Evolutionary conservation across 1,140 invertebrate species (phyloP).

Genomic region (Nomia melanderi): DNA sequence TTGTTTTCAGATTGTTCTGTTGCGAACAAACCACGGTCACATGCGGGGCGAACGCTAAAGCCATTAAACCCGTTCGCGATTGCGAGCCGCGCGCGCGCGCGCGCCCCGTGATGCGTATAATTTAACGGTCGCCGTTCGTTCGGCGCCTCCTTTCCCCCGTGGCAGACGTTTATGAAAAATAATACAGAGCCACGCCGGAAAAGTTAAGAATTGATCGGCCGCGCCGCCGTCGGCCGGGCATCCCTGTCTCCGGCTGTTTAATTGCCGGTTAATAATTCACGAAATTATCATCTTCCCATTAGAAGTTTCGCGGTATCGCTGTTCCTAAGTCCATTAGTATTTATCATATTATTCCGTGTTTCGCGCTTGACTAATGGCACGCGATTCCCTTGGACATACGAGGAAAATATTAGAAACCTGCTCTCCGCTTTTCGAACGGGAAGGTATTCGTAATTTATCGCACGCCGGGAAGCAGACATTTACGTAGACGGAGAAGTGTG

Average conservation of each 20-base stretch:
- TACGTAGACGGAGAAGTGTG: too few relatives aligned
- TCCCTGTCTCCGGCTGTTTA: too few relatives aligned
- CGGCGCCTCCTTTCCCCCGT: conserved; percentile 12
- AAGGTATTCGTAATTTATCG: too few relatives aligned
- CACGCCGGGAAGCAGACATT: too few relatives aligned
- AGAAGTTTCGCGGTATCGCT: background rate
- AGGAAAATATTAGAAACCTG: too few relatives aligned
- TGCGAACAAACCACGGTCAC: conserved; percentile 56
- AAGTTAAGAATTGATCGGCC: background rate
- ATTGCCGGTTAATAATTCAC: too few relatives aligned
- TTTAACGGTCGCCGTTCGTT: conserved; percentile 30
- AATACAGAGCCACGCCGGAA: background rate
- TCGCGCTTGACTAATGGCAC: too few relatives aligned
- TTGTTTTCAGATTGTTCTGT: conserved; percentile 65
- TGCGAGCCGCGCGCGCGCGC: too few relatives aligned
- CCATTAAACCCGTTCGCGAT: conserved; percentile 58
- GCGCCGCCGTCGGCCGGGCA: too few relatives aligned
- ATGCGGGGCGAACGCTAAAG: conserved; percentile 53
- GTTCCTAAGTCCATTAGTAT: background rate
- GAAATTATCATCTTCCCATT: too few relatives aligned
- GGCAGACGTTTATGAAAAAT: conserved; percentile 2
- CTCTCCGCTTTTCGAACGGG: too few relatives aligned
- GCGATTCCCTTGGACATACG: too few relatives aligned
- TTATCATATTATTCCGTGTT: background rate
- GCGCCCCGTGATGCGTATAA: conserved; percentile 45